A percentile compares a stretch with the other conserved stretches of the same genome.
These are phyloP conservation scores for Numida meleagris DNA, from an alignment of 2,113 vertebrate genomes.

Conservation along the genomic window DNA sequence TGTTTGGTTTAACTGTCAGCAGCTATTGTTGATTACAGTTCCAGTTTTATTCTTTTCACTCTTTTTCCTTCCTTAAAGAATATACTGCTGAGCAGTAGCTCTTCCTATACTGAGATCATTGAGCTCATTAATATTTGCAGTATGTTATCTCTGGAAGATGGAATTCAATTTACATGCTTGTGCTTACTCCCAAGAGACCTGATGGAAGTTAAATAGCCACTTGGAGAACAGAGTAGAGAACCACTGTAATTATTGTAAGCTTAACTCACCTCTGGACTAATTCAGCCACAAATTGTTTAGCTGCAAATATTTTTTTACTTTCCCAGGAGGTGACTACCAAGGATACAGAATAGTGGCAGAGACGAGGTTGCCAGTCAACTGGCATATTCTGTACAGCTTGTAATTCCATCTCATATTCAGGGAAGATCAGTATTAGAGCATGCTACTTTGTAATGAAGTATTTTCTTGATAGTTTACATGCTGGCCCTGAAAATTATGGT, in stretches of 20 bases:
- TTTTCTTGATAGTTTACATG: background rate
- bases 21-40: background rate
- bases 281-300: background rate
- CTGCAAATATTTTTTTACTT: background rate
- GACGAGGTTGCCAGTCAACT: accelerated
- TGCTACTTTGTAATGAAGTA: background rate
- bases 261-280: background rate
- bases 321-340: background rate
- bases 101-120: background rate
- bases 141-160: background rate
- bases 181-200: background rate
- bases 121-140: background rate
- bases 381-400: background rate
- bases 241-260: background rate
- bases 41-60: background rate
- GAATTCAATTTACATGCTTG: background rate
- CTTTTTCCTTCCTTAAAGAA: background rate
- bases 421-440: background rate
- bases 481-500: background rate
- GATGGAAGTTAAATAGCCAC: background rate
- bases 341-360: background rate
- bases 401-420: background rate
- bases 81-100: background rate
- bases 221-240: background rate
- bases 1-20: background rate